Conservation (phyloP, 2,888 invertebrate genomes). For the Andrena haemorrhoa region DNA sequence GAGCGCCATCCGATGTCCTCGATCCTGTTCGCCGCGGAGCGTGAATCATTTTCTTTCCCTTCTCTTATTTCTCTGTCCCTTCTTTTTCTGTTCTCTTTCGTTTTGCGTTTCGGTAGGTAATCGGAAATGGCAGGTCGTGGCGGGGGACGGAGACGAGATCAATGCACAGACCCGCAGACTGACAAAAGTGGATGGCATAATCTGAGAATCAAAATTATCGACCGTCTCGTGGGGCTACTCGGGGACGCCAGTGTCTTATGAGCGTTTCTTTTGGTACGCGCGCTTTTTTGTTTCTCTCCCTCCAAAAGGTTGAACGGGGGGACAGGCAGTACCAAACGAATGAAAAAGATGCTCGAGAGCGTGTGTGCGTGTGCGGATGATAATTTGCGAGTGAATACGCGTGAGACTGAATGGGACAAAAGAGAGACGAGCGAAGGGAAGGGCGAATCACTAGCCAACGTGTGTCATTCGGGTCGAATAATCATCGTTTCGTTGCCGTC, state of each 20-base stretch:
- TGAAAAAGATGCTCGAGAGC: constrained; percentile 31
- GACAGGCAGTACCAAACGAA: constrained; percentile 14
- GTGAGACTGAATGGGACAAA: constrained; percentile 34
- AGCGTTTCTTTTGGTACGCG: constrained; percentile 42
- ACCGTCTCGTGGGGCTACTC: constrained; percentile 65
- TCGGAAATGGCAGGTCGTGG: constrained; percentile 52
- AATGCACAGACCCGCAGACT: constrained; percentile 80
- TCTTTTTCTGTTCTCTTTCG: constrained; percentile 48
- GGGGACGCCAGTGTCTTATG: constrained; percentile 63
- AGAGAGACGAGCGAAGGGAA: constrained; percentile 23
- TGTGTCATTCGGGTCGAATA: constrained; percentile 68
- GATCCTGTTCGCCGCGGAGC: constrained; percentile 64
- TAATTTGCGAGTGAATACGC: constrained; percentile 37
- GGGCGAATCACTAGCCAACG: constrained; percentile 59
- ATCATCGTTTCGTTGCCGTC: constrained; percentile 68
- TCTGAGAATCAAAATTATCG: constrained; percentile 75
- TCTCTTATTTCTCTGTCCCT: constrained; percentile 45
- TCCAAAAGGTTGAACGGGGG: background rate
- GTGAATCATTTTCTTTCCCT: constrained; percentile 55
- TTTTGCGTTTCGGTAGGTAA: constrained; percentile 60
- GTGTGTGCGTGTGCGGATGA: constrained; percentile 27
- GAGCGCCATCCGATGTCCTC: background rate
- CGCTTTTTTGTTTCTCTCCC: background rate
- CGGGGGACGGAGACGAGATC: constrained; percentile 52
- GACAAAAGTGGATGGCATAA: constrained; percentile 70